phyloP scores from a whole-genome alignment of 2,797 vertebrate species.

The Propithecus perrieri region DNA sequence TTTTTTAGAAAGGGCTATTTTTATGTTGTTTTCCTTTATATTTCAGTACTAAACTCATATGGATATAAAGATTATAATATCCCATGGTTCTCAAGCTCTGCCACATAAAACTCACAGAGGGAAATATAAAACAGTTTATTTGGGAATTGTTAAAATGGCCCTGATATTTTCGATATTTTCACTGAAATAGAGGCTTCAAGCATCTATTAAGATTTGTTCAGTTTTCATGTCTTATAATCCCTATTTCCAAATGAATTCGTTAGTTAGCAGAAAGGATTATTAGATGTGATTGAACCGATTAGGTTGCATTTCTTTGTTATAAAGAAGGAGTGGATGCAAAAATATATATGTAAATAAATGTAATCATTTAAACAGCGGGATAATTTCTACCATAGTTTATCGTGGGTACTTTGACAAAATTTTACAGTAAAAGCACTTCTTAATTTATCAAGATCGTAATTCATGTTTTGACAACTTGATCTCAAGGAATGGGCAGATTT shows the following conservation, averaged over 20 bases:
- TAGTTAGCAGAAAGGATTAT: neutral
- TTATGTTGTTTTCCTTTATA: neutral
- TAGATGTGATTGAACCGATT: neutral
- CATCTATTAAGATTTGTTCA: neutral
- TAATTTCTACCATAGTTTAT: neutral
- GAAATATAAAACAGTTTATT: neutral
- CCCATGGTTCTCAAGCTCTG: neutral
- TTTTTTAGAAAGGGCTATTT: neutral
- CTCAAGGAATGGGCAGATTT: neutral
- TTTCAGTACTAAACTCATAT: neutral
- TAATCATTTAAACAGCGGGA: neutral
- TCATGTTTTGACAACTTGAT: neutral
- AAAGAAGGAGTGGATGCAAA: neutral
- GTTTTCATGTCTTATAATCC: neutral
- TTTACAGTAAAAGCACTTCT: neutral
- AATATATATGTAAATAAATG: neutral
- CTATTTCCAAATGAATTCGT: neutral
- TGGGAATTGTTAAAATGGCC: neutral
- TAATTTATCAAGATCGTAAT: neutral
- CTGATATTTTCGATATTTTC: neutral
- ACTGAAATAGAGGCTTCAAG: neutral
- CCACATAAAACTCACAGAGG: neutral
- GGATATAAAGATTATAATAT: neutral
- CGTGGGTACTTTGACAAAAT: neutral
- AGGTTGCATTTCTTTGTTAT: neutral